Conservation (phyloP, 2,888 invertebrate species). For the Thera britannica region DNA sequence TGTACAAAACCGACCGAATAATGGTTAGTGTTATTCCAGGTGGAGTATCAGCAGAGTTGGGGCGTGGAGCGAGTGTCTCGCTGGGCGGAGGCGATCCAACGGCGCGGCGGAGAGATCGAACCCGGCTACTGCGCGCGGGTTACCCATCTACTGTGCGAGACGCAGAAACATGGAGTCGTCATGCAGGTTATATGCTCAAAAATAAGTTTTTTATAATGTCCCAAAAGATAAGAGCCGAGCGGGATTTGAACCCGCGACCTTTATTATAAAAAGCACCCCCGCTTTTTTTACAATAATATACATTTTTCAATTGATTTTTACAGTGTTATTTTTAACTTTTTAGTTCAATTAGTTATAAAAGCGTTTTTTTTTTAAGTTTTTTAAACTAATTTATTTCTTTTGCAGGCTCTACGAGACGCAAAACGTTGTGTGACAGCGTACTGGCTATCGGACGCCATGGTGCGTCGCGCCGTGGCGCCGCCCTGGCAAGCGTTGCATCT, state of each 20-base stretch:
- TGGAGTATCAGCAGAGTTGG: slow-evolving; percentile 90
- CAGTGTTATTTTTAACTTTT: no score
- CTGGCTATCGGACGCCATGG: slow-evolving; percentile 96
- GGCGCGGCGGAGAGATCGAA: slow-evolving; percentile 95
- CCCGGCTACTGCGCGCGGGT: slow-evolving; percentile 92
- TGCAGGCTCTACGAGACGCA: slow-evolving; percentile 86
- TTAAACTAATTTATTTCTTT: slow-evolving; percentile 19
- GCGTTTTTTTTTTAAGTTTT: no score
- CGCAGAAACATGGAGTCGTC: slow-evolving; percentile 95
- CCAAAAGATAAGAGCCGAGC: no score
- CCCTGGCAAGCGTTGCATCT: slow-evolving; percentile 98
- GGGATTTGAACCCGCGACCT: no score
- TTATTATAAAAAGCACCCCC: no score
- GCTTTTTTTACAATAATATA: no score
- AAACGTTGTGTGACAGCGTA: slow-evolving; percentile 92
- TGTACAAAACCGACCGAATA: no score
- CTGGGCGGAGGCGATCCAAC: slow-evolving; percentile 90
- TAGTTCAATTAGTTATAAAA: no score
- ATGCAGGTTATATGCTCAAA: slow-evolving; percentile 85
- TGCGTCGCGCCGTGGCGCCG: slow-evolving; percentile 93
- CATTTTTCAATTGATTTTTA: no score
- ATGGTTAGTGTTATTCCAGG: slow-evolving; percentile 48
- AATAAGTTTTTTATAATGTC: neutral
- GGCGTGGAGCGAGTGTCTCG: slow-evolving; percentile 83
- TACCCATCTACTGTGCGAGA: slow-evolving; percentile 96